Evolutionary conservation across 2,888 invertebrate genomes (phyloP).

Genomic region (Orthosia incerta): DNA sequence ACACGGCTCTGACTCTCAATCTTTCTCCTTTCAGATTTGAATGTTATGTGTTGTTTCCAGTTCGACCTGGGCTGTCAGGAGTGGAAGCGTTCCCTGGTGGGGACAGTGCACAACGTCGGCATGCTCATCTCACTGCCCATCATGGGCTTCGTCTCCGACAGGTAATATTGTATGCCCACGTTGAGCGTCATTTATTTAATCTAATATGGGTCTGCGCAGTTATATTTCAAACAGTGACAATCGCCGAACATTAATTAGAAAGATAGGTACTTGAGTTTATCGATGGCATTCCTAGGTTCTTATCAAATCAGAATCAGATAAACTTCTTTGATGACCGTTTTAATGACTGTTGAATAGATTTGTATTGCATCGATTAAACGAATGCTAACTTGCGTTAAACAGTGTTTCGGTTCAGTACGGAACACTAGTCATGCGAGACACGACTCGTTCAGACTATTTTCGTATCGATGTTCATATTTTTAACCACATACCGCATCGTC

Average conservation of each 20-base stretch:
- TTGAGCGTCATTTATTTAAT: not conserved
- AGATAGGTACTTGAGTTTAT: not conserved
- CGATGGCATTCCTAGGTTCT: not conserved
- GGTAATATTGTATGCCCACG: constrained; percentile 75
- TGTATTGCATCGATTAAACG: constrained; percentile 4
- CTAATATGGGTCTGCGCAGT: too few species aligned
- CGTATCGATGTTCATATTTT: constrained; percentile 49
- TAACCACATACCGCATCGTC: constrained; percentile 23
- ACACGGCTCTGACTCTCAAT: constrained; percentile 12
- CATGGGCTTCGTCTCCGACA: constrained; percentile 92
- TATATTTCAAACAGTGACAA: not conserved
- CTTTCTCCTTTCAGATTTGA: constrained; percentile 35
- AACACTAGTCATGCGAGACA: constrained; percentile 33
- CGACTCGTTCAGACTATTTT: constrained; percentile 45
- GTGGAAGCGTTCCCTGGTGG: constrained; percentile 93
- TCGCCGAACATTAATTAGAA: not conserved
- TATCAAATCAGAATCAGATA: not conserved
- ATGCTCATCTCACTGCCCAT: constrained; percentile 92
- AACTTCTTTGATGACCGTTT: not conserved
- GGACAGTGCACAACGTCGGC: constrained; percentile 92
- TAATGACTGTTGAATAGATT: not conserved
- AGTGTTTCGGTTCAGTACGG: constrained; percentile 28
- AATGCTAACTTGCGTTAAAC: constrained; percentile 20
- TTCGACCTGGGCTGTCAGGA: constrained; percentile 92
- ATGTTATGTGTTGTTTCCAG: constrained; percentile 79